Percentiles rank a stretch among this genome's conserved stretches.
These are phyloP conservation scores for Caenorhabditis wallacei DNA, from an alignment of 2,888 invertebrate species.

Conservation along the genomic window DNA sequence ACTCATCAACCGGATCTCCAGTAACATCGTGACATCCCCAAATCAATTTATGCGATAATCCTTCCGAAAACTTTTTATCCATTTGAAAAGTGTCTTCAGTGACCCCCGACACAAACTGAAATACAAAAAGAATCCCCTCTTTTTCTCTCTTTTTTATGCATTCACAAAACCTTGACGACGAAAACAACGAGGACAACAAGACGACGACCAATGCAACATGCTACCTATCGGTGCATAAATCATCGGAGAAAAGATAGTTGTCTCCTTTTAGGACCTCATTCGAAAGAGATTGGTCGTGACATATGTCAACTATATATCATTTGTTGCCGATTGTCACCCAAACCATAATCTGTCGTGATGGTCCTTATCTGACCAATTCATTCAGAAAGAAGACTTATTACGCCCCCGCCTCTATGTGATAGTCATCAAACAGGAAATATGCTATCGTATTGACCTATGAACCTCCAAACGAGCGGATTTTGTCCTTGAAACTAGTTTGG, in stretches of 20 bases:
- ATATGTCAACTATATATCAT: conserved; percentile 43
- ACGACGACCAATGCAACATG: conserved; percentile 38
- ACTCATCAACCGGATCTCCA: conserved; percentile 67
- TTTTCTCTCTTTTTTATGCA: not conserved
- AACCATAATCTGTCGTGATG: conserved; percentile 5
- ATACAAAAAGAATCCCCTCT: not conserved
- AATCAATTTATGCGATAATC: conserved; percentile 74
- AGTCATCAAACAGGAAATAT: conserved; percentile 58
- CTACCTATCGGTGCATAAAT: conserved; percentile 42
- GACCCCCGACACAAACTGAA: conserved; percentile 76
- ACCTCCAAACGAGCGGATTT: conserved; percentile 40
- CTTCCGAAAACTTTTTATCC: conserved; percentile 75
- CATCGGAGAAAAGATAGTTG: conserved; percentile 32
- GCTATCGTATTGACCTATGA: conserved; percentile 43
- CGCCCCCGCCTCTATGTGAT: conserved; percentile 42
- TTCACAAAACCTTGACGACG: conserved; percentile 22
- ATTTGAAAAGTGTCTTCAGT: conserved; percentile 71
- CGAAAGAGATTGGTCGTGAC: conserved; percentile 54
- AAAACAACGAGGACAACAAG: not conserved
- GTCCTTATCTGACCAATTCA: conserved; percentile 15
- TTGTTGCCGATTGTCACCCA: conserved; percentile 12
- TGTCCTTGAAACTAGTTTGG: conserved; percentile 46
- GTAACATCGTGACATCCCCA: conserved; percentile 80
- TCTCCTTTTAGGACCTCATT: conserved; percentile 29
- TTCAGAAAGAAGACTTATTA: conserved; percentile 44